Base-by-base conservation (phyloP, 2,113 vertebrate genomes). In the Gasterosteus nipponicus region DNA sequence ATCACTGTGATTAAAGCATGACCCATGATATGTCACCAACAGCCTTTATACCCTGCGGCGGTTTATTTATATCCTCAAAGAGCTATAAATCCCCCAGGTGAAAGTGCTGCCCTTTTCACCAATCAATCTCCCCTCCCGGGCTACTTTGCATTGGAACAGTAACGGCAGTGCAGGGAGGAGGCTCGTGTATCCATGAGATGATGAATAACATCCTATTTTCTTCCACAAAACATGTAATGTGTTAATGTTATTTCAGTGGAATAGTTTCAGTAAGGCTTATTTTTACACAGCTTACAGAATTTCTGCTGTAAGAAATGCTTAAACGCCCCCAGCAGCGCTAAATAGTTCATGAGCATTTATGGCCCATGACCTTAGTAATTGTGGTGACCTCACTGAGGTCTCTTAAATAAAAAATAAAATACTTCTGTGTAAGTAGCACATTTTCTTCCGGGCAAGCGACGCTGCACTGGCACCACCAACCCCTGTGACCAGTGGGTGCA, bases 21-120 rank as follows among this genome's bases (percentile, higher is more conserved):
- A 85, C 82, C 87, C 19, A 70, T 77, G 69, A 87, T 83, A 81
- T 89, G 86, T 88, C 83, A 57, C 77, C 79, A 82, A 78, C 76
- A 77, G 77, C 88, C 69, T 89, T 62, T 68, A 74, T 83, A 80
- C 59, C 78, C 84, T 75, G 82, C 42, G 76, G 69, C 78, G 80
- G 75, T 87, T 89, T 93, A 91, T 93, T 92, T 87, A 90, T 91
- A 92, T 68, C 90, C 85, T 83, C 82, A 86, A 91, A 86, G 77
- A 84, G 84, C 81, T 31, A 88, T 89, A 89, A 91, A 90, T 90
- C 88, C 77, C 35, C 73, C 84, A 89, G 86, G 89, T 91, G 90
- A 91, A 87, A 89, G 87, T 84, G 77, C 80, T 93, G 90, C 89
- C 92, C 91, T 93, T 93, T 92, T 87, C 81, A 78, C 80, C 84